These are phyloP conservation scores for Mycetomoellerius zeteki DNA, from an alignment of 1,140 invertebrate species.

Conservation along the genomic window DNA sequence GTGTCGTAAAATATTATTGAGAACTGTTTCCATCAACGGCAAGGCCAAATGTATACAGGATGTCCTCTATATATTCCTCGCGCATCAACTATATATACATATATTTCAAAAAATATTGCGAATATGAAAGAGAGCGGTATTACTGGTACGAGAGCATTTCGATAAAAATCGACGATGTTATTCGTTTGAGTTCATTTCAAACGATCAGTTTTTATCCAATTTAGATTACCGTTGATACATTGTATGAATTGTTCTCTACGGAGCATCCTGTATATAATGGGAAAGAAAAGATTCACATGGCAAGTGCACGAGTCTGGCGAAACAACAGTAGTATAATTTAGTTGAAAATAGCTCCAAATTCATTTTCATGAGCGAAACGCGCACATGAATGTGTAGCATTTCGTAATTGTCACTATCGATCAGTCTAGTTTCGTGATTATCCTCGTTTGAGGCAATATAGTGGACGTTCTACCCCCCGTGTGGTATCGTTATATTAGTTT, in stretches of 20 bases:
- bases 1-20: constrained; percentile 36
- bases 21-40: constrained; percentile 4
- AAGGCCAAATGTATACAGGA: constrained; percentile 27
- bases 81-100: neutral
- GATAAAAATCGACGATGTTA: neutral
- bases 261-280: neutral
- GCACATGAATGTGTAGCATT: constrained; percentile 45
- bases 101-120: neutral
- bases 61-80: constrained; percentile 6
- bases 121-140: neutral
- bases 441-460: constrained; percentile 44
- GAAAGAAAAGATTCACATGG: neutral
- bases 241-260: neutral
- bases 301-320: neutral
- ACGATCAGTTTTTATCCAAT: neutral
- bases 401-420: constrained; percentile 50
- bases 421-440: constrained; percentile 11
- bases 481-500: constrained; percentile 81
- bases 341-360: neutral
- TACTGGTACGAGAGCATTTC: neutral
- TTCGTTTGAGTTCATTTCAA: neutral
- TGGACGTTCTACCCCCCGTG: constrained; percentile 73
- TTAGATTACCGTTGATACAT: neutral
- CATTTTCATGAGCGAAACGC: constrained; percentile 16
- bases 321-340: neutral